Percentiles rank a stretch among this genome's conserved stretches.
Conservation (phyloP, 2,797 vertebrate genomes). For the Eleutherodactylus coqui region DNA sequence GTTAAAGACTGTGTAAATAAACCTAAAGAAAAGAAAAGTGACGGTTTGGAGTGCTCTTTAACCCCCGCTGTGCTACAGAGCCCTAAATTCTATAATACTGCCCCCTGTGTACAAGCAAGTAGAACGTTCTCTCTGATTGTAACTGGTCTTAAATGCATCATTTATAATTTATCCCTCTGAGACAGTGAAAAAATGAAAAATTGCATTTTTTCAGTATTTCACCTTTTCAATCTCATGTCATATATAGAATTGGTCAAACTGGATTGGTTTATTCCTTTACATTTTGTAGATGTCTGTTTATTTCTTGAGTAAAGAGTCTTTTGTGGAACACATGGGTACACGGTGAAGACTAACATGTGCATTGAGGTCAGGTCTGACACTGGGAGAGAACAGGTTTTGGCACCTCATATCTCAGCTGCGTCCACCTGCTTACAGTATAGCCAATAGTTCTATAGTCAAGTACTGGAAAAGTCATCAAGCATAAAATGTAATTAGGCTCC, state of each 20-base stretch:
- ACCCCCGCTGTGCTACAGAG: too few relatives aligned
- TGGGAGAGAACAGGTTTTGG: slow-evolving; percentile 21
- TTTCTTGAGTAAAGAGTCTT: not conserved
- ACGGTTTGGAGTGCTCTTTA: too few relatives aligned
- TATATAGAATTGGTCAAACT: not conserved
- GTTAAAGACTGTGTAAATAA: too few relatives aligned
- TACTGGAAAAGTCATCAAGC: slow-evolving; percentile 51
- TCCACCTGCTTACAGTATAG: slow-evolving; percentile 16
- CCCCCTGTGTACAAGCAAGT: not conserved
- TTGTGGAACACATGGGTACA: not conserved
- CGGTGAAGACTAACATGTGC: not conserved
- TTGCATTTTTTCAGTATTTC: not conserved
- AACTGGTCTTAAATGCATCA: not conserved
- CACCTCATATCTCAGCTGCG: not conserved
- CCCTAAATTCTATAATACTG: not conserved
- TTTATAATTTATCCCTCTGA: not conserved
- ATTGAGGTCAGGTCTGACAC: not conserved
- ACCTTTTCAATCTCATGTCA: not conserved
- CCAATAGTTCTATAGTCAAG: not conserved
- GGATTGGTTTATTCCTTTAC: not conserved
- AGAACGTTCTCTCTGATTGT: not conserved
- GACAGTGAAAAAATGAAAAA: not conserved
- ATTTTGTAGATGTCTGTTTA: not conserved
- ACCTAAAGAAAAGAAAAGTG: too few relatives aligned
- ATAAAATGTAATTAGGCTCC: slow-evolving; percentile 28